Evolutionary conservation across 2,113 vertebrate species (phyloP), one percentile per base, ranked within the genome.

Genomic region (Anhinga rufa): DNA sequence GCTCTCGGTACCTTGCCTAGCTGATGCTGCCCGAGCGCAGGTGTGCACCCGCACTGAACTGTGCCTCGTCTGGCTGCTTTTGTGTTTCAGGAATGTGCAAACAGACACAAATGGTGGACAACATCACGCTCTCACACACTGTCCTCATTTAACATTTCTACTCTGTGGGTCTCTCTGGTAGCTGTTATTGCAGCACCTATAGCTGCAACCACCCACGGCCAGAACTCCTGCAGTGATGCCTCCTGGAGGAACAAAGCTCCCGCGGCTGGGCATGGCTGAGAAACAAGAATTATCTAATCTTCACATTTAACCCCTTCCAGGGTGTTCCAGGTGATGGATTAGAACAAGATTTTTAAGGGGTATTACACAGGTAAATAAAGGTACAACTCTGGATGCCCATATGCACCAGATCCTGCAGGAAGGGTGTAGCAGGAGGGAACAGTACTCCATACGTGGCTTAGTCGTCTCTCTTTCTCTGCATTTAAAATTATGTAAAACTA

Each of bases 141-240:
- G 31, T n/a, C 54, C 34, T 54, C 26, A 6, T n/a, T 42, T 68
- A 42, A 80, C 1, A 0, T 51, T 65, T 71, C 49, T 31, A 16
- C 36, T 71, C 42, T 16, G 4, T 12, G 40, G 0, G 1, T 36
- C 54, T 52, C 40, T 38, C 60, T 17, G 55, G 64, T 5, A 70
- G 19, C 9, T 0, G 4, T 9, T 25, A 76, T 46, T 18, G 54
- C 40, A 72, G 68, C 40, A 57, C 36, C 48, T 36, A 14, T 2
- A 0, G 61, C 38, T 69, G 20, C 49, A 21, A 12, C 17, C 38
- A n/a, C 2, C 1, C 34, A 11, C 0, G 0, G 51, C 16, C 70
- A 71, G 10, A 40, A 40, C 40, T 91, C 65, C 65, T 38, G 38
- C 75, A 60, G 66, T 2, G 5, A 62, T 3, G 1, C 28, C 72